These are phyloP conservation scores for Pammene aurita DNA, from an alignment of 2,888 invertebrate genomes.

Conservation along the genomic window DNA sequence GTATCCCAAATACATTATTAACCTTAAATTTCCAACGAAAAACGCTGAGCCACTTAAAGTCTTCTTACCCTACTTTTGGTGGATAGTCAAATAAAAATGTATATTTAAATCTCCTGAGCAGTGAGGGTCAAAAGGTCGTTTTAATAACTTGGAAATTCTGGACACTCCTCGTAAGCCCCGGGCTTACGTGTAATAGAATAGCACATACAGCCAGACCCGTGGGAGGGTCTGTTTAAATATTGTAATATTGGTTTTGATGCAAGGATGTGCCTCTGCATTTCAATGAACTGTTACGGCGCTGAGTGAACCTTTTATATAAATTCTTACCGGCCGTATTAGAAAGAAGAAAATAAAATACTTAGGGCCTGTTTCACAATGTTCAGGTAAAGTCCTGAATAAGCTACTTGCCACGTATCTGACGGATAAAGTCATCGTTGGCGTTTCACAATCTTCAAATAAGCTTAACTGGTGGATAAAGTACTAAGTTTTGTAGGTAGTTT, in stretches of 20 bases:
- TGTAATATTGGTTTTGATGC: slow-evolving; percentile 41
- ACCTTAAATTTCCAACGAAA: neutral
- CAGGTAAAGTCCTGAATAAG: too few species aligned
- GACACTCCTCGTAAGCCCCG: slow-evolving; percentile 37
- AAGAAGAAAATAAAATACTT: neutral
- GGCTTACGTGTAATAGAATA: slow-evolving; percentile 40
- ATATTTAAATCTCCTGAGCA: slow-evolving; percentile 29
- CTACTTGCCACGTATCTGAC: too few species aligned
- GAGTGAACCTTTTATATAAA: slow-evolving; percentile 18
- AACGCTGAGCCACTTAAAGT: slow-evolving; percentile 22
- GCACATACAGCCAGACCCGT: slow-evolving; percentile 35
- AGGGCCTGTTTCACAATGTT: neutral
- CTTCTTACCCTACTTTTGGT: slow-evolving; percentile 13
- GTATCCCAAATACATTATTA: slow-evolving; percentile 4
- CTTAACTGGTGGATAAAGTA: too few species aligned
- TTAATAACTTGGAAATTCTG: slow-evolving; percentile 39
- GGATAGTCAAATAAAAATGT: slow-evolving; percentile 30
- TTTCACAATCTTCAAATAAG: too few species aligned
- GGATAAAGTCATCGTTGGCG: too few species aligned
- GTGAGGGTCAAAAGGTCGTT: slow-evolving; percentile 33
- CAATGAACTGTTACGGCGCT: slow-evolving; percentile 23
- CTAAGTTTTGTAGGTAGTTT: too few species aligned
- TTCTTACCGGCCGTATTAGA: neutral
- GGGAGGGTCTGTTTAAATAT: slow-evolving; percentile 35
- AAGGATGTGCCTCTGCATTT: slow-evolving; percentile 39